Evolutionary conservation across 2,888 invertebrate species (phyloP).

Genomic region (Cordilura impudica): DNA sequence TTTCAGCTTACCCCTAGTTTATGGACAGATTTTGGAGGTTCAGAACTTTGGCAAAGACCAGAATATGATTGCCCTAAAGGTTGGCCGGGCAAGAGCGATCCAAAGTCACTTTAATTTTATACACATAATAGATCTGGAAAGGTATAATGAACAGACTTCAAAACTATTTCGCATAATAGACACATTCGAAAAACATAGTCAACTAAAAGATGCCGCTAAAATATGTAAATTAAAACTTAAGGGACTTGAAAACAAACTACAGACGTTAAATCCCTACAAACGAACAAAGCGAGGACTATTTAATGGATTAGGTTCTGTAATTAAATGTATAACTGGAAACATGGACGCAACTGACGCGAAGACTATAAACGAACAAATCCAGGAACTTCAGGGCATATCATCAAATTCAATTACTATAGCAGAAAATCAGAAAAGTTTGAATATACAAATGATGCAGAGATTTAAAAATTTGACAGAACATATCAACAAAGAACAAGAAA

Average conservation of each 20-base stretch:
- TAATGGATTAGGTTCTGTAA: not conserved
- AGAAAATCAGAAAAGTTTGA: constrained; percentile 6
- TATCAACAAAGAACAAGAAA: no score
- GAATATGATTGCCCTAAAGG: not conserved
- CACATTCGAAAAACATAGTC: not conserved
- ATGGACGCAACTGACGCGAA: no score
- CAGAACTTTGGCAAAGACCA: no score
- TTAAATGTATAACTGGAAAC: no score
- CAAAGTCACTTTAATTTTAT: no score
- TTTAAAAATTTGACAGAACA: no score
- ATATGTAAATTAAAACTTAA: constrained; percentile 1
- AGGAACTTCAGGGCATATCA: not conserved
- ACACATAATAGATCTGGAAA: no score
- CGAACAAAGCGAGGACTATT: not conserved
- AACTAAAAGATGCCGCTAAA: no score
- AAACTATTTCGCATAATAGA: not conserved
- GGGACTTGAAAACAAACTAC: constrained; percentile 8
- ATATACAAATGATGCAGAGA: constrained; percentile 9
- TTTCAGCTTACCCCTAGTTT: not conserved
- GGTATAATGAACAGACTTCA: no score
- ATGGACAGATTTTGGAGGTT: not conserved
- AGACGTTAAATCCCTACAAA: constrained; percentile 10
- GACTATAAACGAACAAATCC: not conserved
- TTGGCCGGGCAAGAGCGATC: not conserved
- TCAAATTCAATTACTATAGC: not conserved